Evolutionary conservation across 2,888 invertebrate species (phyloP), one percentile per base, ranked within the genome.

Genomic region (Rhaphigaster nebulosa): DNA sequence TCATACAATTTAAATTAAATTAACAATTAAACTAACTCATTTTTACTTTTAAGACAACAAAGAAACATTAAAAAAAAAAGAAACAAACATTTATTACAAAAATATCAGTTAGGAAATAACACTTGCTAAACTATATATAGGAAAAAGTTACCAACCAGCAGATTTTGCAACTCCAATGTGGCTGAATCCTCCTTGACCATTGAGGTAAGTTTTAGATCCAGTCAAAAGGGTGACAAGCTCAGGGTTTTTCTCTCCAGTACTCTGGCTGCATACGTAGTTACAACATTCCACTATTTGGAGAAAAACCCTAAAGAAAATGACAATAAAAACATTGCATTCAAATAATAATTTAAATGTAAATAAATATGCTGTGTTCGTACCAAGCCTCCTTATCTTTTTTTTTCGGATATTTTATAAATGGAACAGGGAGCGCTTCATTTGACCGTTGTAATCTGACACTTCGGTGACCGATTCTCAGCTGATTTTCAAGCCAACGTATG

Each of bases 401-500:
- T 93, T 96, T 96, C n/a, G 97, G 96, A 92, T 96, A 96, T 94
- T 96, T 97, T 88, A 97, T 95, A 91, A 96, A 94, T 0, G 96
- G 96, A 52, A 97, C 94, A 2, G 97, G 95, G 88, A 96, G 94
- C 50, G 96, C 95, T 94, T 99, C 98, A 91, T 97, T 96, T 34
- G 96, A 96, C 41, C 98, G 96, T 94, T 98, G 98, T 0, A 98
- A 97, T 92, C 98, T 95, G 93, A 98, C 95, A 93, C 96, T 98
- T 92, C 98, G 95, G 93, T 98, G 98, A 23, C 98, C 98, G 92
- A 96, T 96, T 92, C 96, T 96, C 92, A 98, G 96, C 93, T 98
- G 98, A 65, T 95, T 95, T 94, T 98, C 98, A 92, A 99, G 94
- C 98, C 98, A 99, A 92, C 98, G 97, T 91, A 98, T 98, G 8